Evolutionary conservation across 2,888 invertebrate species (phyloP).

Genomic region (Bellardia pandia): DNA sequence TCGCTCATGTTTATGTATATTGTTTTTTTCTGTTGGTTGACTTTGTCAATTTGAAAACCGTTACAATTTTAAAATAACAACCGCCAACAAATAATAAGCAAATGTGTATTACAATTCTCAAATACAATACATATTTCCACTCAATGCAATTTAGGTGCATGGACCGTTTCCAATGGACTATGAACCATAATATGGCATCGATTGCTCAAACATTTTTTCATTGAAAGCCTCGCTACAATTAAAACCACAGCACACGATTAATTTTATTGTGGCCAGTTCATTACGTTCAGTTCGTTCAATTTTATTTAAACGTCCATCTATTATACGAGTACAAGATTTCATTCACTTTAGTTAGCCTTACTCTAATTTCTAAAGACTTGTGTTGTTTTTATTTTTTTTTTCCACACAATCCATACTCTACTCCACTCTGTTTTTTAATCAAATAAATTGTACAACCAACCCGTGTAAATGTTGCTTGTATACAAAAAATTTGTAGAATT

Average conservation of each 20-base stretch:
- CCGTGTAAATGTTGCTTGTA: slow-evolving; percentile 17
- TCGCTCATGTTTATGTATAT: background rate
- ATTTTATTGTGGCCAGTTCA: slow-evolving; percentile 12
- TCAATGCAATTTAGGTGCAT: slow-evolving; percentile 7
- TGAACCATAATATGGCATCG: slow-evolving; percentile 43
- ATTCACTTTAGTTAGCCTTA: slow-evolving; percentile 45
- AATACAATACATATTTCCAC: background rate
- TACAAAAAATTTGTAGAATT: slow-evolving; percentile 45
- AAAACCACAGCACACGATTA: slow-evolving; percentile 8
- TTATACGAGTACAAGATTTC: slow-evolving; percentile 8
- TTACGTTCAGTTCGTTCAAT: slow-evolving; percentile 15
- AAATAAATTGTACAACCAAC: slow-evolving; percentile 10
- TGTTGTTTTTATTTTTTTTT: slow-evolving; percentile 5
- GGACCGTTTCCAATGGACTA: slow-evolving; percentile 55
- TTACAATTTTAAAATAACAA: background rate
- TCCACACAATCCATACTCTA: slow-evolving; percentile 11
- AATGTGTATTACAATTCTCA: no score
- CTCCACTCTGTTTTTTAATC: slow-evolving; percentile 1
- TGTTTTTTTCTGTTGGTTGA: background rate
- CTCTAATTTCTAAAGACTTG: slow-evolving; percentile 29
- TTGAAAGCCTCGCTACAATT: slow-evolving; percentile 24
- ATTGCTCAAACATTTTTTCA: background rate
- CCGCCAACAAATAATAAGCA: no score
- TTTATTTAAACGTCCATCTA: background rate
- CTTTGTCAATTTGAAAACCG: background rate